Conservation (phyloP, 2,888 invertebrate species). For the Coelinius sp. region DNA sequence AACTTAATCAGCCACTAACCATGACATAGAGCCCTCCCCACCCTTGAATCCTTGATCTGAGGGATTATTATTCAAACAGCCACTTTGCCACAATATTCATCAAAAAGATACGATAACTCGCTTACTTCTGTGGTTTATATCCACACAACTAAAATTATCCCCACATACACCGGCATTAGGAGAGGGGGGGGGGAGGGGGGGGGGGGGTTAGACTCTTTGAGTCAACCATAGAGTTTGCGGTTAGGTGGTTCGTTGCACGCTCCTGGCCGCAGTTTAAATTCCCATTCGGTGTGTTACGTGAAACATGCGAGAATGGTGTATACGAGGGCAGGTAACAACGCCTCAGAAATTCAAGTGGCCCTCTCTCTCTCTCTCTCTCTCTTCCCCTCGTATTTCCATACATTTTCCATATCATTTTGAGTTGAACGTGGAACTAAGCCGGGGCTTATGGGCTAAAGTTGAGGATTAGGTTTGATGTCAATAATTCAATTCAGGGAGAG, state of each 20-base stretch:
- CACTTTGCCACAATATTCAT: conserved; percentile 34
- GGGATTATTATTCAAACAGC: conserved; percentile 51
- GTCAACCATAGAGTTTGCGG: conserved; percentile 29
- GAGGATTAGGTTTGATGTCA: background rate
- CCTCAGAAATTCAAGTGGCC: conserved; percentile 38
- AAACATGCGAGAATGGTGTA: conserved; percentile 38
- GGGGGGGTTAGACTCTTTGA: conserved; percentile 19
- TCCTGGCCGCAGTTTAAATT: conserved; percentile 42
- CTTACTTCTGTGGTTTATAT: conserved; percentile 26
- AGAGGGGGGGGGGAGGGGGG: background rate
- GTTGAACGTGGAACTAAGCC: background rate
- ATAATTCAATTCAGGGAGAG: background rate
- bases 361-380: background rate
- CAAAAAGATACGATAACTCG: conserved; percentile 33
- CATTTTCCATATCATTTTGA: conserved; percentile 29
- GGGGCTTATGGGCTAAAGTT: background rate
- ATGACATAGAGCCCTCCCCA: conserved; percentile 43
- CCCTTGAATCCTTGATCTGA: conserved; percentile 43
- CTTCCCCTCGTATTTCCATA: conserved; percentile 7
- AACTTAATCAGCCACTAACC: conserved; percentile 50
- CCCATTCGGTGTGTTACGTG: conserved; percentile 39
- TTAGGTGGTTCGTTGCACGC: conserved; percentile 42
- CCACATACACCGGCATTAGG: background rate
- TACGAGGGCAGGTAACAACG: conserved; percentile 33
- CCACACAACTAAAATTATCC: conserved; percentile 5